Evolutionary conservation across 2,797 vertebrate genomes (phyloP).

Genomic region (Hylomyscus alleni): DNA sequence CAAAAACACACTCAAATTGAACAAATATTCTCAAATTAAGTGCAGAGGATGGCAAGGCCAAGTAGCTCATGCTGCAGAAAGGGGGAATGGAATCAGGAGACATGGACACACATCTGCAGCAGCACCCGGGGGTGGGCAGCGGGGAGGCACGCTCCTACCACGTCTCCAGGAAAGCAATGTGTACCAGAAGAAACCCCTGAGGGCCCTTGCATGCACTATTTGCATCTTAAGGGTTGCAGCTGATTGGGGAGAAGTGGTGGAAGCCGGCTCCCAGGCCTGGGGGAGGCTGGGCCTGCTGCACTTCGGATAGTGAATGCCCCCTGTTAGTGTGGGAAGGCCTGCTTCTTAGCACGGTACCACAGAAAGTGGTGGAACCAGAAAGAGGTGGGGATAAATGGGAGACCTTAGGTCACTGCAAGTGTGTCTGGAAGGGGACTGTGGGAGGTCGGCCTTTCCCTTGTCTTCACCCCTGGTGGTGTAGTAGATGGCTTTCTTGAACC

Average conservation of each 20-base stretch:
- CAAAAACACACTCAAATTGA: conserved; percentile 58
- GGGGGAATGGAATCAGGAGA: conserved; percentile 36
- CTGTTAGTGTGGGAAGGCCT: neutral
- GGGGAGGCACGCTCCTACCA: neutral
- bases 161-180: neutral
- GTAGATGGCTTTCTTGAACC: neutral
- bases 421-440: neutral
- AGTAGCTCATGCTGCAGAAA: neutral
- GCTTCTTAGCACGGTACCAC: neutral
- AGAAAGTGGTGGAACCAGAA: neutral
- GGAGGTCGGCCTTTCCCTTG: neutral
- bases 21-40: conserved; percentile 78
- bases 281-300: neutral
- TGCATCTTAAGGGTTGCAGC: neutral
- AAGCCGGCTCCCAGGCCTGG: neutral
- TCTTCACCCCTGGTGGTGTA: neutral
- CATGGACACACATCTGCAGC: no score
- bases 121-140: no score
- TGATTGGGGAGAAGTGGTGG: neutral
- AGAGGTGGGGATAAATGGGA: no score
- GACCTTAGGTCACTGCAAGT: neutral
- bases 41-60: neutral
- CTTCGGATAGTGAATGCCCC: neutral
- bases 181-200: accelerated
- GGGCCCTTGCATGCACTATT: neutral